Percentiles rank a stretch among this genome's conserved stretches.
These are phyloP conservation scores for Molothrus ater DNA, from an alignment of 2,797 vertebrate genomes.

Conservation along the genomic window DNA sequence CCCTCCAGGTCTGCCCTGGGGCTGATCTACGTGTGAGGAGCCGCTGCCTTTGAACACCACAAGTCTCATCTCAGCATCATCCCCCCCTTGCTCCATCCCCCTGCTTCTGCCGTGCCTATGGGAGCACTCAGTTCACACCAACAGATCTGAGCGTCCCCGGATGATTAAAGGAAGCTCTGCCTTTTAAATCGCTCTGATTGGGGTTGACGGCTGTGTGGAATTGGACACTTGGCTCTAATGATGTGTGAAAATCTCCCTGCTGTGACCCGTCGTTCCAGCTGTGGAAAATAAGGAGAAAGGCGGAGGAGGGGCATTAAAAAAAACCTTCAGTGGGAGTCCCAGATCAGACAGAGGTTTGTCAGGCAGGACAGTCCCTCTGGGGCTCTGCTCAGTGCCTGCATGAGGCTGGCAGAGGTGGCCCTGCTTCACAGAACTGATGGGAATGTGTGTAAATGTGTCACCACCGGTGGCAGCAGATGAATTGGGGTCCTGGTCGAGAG, in stretches of 20 bases:
- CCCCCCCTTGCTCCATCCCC: background rate
- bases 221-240: slow-evolving; percentile 63
- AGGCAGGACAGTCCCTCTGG: background rate
- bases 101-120: background rate
- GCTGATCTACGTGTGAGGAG: background rate
- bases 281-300: slow-evolving; percentile 17
- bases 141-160: background rate
- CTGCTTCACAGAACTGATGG: background rate
- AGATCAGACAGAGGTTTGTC: slow-evolving; percentile 3
- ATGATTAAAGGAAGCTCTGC: slow-evolving; percentile 52
- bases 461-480: background rate
- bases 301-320: background rate
- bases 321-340: background rate
- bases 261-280: background rate
- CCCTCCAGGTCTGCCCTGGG: background rate
- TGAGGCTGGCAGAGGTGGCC: background rate
- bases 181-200: slow-evolving; percentile 57
- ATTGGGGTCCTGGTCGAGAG: background rate
- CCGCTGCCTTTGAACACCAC: accelerated
- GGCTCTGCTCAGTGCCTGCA: background rate
- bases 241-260: slow-evolving; percentile 53
- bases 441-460: background rate
- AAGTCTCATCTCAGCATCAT: background rate
- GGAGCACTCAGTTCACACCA: background rate
- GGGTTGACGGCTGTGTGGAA: slow-evolving; percentile 57